Conservation (phyloP, 2,113 vertebrate genomes). For the Morone chrysops region DNA sequence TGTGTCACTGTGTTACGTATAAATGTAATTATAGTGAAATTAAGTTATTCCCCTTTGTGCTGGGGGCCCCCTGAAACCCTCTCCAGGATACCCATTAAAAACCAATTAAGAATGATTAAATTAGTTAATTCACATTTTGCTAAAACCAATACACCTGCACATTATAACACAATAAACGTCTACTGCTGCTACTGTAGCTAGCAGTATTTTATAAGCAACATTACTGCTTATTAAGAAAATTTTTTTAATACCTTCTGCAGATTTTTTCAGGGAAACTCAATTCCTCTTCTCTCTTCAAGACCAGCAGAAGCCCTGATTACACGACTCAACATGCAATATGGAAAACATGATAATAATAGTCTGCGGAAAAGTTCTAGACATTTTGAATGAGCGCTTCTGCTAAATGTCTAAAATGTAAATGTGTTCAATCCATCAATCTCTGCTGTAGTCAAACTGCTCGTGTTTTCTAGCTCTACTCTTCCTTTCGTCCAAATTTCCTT, state of each 20-base stretch:
- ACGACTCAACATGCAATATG: background rate
- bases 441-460: conserved; percentile 2
- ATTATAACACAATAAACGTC: background rate
- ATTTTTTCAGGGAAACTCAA: background rate
- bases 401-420: conserved; percentile 52
- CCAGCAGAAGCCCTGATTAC: background rate
- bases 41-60: too few species aligned
- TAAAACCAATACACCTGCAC: background rate
- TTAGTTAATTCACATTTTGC: background rate
- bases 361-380: background rate
- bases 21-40: too few species aligned
- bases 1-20: too few species aligned
- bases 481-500: conserved; percentile 4
- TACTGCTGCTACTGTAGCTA: background rate
- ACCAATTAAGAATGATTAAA: background rate
- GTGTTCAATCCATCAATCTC: conserved; percentile 24
- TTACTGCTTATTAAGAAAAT: background rate
- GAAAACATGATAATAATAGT: background rate
- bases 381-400: conserved; percentile 8
- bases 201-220: background rate
- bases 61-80: too few species aligned
- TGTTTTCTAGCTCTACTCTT: background rate
- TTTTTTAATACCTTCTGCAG: background rate
- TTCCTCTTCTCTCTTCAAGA: background rate
- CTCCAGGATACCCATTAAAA: too few species aligned